Base-by-base conservation (phyloP, 2,888 invertebrate species). In the Heliconius cydno region DNA sequence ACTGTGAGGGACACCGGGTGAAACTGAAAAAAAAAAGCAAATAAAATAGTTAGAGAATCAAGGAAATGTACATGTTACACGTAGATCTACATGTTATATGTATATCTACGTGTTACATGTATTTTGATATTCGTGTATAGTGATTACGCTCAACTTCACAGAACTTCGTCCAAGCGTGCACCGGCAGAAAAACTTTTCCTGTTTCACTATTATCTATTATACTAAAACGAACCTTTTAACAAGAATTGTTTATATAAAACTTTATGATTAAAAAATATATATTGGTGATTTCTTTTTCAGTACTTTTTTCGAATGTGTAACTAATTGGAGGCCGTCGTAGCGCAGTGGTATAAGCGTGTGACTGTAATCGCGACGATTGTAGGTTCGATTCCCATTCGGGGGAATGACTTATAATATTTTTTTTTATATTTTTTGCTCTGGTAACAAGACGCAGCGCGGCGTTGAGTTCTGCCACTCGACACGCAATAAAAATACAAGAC, bases 121-220 rank as follows among this genome's bases (percentile, higher is more conserved):
- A 65, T 28, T 65, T 65, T 5, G 9, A 34, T 34, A n/a, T 65
- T 41, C 41, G 22, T 75, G 30, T 46, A 65, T 30, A 19, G 22
- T 66, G 28, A 75, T 75, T 75, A 75, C 65, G 65, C 28, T 75
- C 66, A 75, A 65, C 65, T 75, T 66, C 46, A 75, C 66, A 75
- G 34, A 75, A 75, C 75, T 75, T 75, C 57, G 52, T 75, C 41
- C 15, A 34, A 75, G 65, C 41, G 63, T 75, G 65, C 38, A 3
- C 74, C 25, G 12, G 41, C 10, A 52, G 9, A 34, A 75, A 65
- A 75, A 75, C 65, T 75, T 75, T 65, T 46, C 74, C 65, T 46
- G 75, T 66, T 75, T 66, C 66, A 46, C 25, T 41, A 75, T 75
- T 65, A 75, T 75, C 12, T 46, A 70, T 75, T 28, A 46, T 74